Evolutionary conservation across 2,113 vertebrate species (phyloP), one percentile per base, ranked within the genome.

Genomic region (Lucifuga dentata): DNA sequence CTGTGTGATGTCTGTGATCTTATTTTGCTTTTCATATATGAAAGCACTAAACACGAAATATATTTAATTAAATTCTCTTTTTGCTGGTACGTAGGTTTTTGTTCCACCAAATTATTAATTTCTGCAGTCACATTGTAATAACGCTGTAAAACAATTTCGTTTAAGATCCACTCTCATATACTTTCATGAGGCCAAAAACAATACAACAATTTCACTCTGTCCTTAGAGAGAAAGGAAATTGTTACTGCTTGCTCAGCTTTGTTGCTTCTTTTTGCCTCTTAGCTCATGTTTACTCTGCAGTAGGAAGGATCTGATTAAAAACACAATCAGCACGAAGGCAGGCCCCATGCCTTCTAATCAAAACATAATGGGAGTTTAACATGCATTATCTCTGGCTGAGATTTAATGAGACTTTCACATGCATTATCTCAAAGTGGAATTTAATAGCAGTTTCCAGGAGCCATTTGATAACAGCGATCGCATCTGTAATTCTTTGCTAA

Each of bases 381-480:
- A 73, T 55, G 80, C 65, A 73, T 85, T 82, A 76, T 83, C 68
- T 80, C 60, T 70, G 76, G 73, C 70, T 82, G 72, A 63, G 67
- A 79, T 86, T 80, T 83, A 89, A 88, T 88, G 70, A 89, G 75
- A 85, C 69, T 78, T 76, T 74, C 73, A 78, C 67, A 48, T 68
- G 60, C 67, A 69, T 85, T 81, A 85, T 82, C 67, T 71, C 66
- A 83, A 81, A 86, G 67, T 75, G 78, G 78, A 73, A 73, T 78
- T 71, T 82, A 83, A 84, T 76, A 73, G 73, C 67, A 35, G 70
- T 41, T 70, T 75, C 79, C 73, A 76, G 62, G 60, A 80, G 76
- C 61, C 29, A 68, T 72, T 66, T 10, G n/a, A 24, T 43, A 29
- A 32, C 32, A 32, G 32, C 8, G 1, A 75, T 70, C 53, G 45